Conservation (phyloP, 2,113 vertebrate species). For the Peromyscus polionotus region DNA sequence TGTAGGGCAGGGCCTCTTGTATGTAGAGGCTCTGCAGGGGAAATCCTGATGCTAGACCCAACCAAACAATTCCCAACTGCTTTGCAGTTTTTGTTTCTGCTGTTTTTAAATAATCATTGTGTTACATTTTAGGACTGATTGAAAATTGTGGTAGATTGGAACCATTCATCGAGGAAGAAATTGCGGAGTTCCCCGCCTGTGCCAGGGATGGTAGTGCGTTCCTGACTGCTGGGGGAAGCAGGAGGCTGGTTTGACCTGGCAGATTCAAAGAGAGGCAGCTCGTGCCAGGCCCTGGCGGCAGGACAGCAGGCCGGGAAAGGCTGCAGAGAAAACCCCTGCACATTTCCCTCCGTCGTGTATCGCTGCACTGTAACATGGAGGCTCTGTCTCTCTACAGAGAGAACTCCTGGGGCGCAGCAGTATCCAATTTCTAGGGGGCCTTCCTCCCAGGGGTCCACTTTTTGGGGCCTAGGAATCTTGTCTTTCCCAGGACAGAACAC, state of each 20-base stretch:
- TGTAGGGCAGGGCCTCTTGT: background rate
- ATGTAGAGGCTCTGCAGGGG: background rate
- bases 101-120: slow-evolving; percentile 73
- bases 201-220: background rate
- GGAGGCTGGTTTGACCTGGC: background rate
- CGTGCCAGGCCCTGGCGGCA: background rate
- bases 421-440: background rate
- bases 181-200: slow-evolving; percentile 35
- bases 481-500: background rate
- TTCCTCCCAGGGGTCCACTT: background rate
- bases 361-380: background rate
- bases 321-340: background rate
- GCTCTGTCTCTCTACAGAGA: background rate
- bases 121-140: slow-evolving; percentile 57
- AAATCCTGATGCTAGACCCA: background rate
- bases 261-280: background rate
- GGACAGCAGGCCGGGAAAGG: background rate
- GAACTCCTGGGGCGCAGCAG: background rate
- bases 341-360: background rate
- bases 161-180: slow-evolving; percentile 63
- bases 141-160: slow-evolving; percentile 66
- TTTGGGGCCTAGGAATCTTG: background rate
- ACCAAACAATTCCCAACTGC: slow-evolving; percentile 37
- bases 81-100: slow-evolving; percentile 58
- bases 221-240: background rate